Evolutionary conservation across 2,113 vertebrate species (phyloP).

Genomic region (Periophthalmus modestus): DNA sequence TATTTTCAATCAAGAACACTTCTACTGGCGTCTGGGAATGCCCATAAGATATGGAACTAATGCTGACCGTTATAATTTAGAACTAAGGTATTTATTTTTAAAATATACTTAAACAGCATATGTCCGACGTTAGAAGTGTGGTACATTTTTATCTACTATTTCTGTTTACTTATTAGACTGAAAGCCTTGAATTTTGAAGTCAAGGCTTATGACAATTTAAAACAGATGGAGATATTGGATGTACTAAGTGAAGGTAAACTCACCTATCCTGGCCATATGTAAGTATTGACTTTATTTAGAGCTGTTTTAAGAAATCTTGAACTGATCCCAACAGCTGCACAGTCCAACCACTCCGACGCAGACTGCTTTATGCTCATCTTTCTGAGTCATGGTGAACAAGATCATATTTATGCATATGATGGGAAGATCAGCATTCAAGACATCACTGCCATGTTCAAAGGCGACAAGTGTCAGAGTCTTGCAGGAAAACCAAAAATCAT

Average conservation of each 20-base stretch:
- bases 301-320: background rate
- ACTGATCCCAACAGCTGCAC: constrained; percentile 74
- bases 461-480: constrained; percentile 86
- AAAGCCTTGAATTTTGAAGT: constrained; percentile 87
- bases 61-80: constrained; percentile 82
- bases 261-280: background rate
- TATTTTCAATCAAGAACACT: constrained; percentile 94
- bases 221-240: constrained; percentile 71
- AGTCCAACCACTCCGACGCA: constrained; percentile 76
- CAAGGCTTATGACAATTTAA: constrained; percentile 77
- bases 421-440: constrained; percentile 81
- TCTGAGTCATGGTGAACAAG: constrained; percentile 90
- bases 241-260: constrained; percentile 81
- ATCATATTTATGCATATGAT: constrained; percentile 83
- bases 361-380: constrained; percentile 93
- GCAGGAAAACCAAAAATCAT: constrained; percentile 98
- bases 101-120: background rate
- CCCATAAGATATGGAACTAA: constrained; percentile 78
- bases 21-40: constrained; percentile 83
- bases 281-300: background rate
- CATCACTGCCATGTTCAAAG: constrained; percentile 85
- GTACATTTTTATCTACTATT: background rate
- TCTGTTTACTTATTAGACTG: constrained; percentile 67
- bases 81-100: constrained; percentile 71
- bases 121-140: background rate